A percentile compares a stretch with the other conserved stretches of the same genome.
phyloP scores from a whole-genome alignment of 2,113 vertebrate species.

The Platichthys flesus region DNA sequence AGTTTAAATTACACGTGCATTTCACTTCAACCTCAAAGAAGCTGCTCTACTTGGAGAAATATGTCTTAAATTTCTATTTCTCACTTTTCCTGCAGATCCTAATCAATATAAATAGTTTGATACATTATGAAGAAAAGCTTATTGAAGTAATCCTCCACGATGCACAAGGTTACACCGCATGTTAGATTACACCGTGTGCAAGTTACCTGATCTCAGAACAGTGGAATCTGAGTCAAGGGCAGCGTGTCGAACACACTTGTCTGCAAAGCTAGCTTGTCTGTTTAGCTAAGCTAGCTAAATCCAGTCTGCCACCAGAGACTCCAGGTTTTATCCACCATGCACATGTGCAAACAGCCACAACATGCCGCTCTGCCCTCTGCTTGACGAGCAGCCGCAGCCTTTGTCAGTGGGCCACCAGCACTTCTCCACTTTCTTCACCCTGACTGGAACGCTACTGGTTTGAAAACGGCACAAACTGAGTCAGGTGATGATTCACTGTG shows the following conservation, averaged over 20 bases:
- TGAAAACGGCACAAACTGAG: background rate
- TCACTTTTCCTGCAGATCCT: background rate
- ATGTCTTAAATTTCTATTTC: background rate
- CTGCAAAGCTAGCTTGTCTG: background rate
- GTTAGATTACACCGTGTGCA: background rate
- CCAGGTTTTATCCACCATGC: background rate
- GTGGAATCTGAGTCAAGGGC: background rate
- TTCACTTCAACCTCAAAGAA: background rate
- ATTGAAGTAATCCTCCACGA: background rate
- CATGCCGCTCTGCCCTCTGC: background rate
- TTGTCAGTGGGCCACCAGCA: background rate
- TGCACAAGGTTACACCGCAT: background rate
- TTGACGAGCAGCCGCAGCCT: background rate
- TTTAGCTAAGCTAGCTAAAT: constrained; percentile 1
- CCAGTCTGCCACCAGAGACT: background rate
- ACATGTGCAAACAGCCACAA: background rate
- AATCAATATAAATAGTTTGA: background rate
- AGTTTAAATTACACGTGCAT: too few relatives aligned
- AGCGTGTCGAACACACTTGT: background rate
- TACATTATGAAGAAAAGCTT: too few relatives aligned
- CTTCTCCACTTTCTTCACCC: background rate
- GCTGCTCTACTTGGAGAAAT: background rate
- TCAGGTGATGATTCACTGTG: background rate
- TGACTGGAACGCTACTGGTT: background rate
- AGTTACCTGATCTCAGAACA: background rate